Percentiles rank a stretch among this genome's conserved stretches.
Conservation (phyloP, 2,797 vertebrate genomes). For the Alauda arvensis region DNA sequence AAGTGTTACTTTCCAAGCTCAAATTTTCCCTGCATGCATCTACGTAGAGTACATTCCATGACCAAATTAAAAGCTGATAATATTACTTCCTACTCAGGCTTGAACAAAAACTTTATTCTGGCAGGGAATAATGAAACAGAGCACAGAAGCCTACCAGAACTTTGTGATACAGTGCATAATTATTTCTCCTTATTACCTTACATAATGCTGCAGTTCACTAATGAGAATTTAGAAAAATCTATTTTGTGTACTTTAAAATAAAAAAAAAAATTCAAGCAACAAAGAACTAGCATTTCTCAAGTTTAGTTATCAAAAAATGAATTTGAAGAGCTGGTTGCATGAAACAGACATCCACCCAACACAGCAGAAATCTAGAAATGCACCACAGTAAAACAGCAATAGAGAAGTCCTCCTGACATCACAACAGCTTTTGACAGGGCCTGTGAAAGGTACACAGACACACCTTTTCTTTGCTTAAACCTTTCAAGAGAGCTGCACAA, state of each 20-base stretch:
- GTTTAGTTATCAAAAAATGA: background rate
- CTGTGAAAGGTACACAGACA: background rate
- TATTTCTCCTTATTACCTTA: conserved; percentile 27
- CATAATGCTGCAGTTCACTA: conserved; percentile 25
- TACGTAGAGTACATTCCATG: conserved; percentile 76
- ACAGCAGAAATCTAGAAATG: background rate
- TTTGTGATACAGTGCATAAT: background rate
- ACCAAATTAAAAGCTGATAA: conserved; percentile 79
- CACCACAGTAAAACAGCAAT: background rate
- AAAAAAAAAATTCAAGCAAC: background rate
- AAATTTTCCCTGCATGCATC: conserved; percentile 65
- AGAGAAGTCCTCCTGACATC: background rate
- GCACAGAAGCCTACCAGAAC: background rate
- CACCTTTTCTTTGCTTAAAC: background rate
- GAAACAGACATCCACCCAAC: background rate
- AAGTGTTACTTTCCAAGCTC: conserved; percentile 71
- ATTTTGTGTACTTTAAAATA: background rate
- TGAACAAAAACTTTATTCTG: conserved; percentile 64
- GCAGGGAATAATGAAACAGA: conserved; percentile 20
- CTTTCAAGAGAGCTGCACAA: background rate
- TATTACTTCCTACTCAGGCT: conserved; percentile 70
- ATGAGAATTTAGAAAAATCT: background rate
- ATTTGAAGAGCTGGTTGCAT: background rate
- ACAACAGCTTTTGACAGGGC: background rate
- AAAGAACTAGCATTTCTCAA: background rate